Conservation (phyloP, 2,113 vertebrate species). For the Tyrannus savana region DNA sequence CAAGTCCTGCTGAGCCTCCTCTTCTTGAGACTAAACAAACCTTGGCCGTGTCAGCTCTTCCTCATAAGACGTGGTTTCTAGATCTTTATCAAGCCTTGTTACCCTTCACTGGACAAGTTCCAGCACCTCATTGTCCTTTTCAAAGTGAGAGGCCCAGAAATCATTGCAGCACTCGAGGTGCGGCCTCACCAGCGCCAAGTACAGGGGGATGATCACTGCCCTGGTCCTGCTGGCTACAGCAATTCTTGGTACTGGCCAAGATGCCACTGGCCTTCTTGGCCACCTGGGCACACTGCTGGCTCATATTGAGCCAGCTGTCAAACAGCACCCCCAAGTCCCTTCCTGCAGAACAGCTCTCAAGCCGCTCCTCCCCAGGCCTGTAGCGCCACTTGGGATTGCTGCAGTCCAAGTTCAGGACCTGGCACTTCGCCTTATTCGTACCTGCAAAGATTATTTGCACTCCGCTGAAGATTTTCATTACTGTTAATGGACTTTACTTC, state of each 20-base stretch:
- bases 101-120: neutral
- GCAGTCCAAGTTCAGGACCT: neutral
- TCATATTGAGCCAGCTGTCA: neutral
- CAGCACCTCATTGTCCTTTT: neutral
- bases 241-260: neutral
- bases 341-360: neutral
- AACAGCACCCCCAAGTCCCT: fast-evolving
- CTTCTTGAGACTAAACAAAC: neutral
- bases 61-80: neutral
- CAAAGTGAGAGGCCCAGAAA: neutral
- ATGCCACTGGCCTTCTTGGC: neutral
- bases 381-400: neutral
- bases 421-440: neutral
- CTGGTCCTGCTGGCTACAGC: neutral
- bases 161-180: fast-evolving
- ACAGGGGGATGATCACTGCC: neutral
- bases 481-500: neutral
- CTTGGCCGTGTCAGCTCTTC: neutral
- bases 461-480: neutral
- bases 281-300: neutral
- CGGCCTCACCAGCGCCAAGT: fast-evolving
- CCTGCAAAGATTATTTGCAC: neutral
- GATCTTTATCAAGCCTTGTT: neutral
- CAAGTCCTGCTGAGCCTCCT: neutral
- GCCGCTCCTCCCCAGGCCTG: neutral